phyloP scores from a whole-genome alignment of 2,888 invertebrate species.

The Tipula unca region DNA sequence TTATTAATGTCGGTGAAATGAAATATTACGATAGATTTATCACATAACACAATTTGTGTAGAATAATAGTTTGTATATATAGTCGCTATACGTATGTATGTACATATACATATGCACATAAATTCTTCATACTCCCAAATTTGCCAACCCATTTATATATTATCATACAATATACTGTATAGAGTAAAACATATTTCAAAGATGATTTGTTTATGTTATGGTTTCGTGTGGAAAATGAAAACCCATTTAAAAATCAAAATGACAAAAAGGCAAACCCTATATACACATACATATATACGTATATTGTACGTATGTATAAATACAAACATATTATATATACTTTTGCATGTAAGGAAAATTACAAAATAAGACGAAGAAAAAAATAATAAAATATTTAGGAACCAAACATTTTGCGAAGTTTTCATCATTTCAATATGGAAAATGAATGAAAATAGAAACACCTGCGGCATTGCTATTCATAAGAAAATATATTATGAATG shows the following conservation, averaged over 20 bases:
- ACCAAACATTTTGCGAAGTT: neutral
- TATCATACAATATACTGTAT: neutral
- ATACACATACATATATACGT: neutral
- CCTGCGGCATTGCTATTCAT: neutral
- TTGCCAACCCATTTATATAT: neutral
- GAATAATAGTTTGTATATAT: too few relatives aligned
- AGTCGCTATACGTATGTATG: too few relatives aligned
- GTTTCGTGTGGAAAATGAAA: neutral
- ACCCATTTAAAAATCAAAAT: neutral
- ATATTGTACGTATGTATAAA: too few relatives aligned
- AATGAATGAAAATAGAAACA: neutral
- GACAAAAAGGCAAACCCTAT: neutral
- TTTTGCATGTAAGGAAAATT: too few relatives aligned
- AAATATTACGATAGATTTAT: too few relatives aligned
- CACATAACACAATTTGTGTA: neutral
- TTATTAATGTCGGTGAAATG: too few relatives aligned
- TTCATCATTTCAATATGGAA: neutral
- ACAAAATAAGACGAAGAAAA: neutral
- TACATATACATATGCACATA: neutral
- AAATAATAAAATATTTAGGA: neutral
- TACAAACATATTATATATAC: too few relatives aligned
- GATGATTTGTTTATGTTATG: neutral
- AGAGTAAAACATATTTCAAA: neutral
- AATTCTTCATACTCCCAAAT: neutral
- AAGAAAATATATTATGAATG: neutral